Percentiles rank a stretch among this genome's conserved stretches.
Evolutionary conservation across 2,888 invertebrate genomes (phyloP).

Genomic region (Sceliomorpha sp.): DNA sequence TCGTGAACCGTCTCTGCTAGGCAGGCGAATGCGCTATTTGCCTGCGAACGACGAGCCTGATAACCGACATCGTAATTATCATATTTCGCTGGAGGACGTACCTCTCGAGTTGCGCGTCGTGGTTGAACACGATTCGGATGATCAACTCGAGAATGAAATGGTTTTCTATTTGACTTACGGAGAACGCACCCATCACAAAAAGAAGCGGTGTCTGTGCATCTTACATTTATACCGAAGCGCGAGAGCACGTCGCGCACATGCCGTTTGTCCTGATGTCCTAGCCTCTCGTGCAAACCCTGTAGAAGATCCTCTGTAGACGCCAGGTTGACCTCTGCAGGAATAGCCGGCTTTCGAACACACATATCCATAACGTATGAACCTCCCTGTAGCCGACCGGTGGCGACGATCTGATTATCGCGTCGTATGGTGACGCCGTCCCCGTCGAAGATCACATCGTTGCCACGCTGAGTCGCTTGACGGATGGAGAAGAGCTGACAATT

Average conservation of each 20-base stretch:
- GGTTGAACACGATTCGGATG: constrained; percentile 26
- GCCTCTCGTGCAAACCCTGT: constrained; percentile 53
- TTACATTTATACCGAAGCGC: no score
- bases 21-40: constrained; percentile 31
- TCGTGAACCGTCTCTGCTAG: constrained; percentile 26
- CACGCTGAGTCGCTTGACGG: constrained; percentile 37
- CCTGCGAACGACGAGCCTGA: no score
- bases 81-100: constrained; percentile 18
- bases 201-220: constrained; percentile 46
- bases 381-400: constrained; percentile 30
- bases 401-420: no score
- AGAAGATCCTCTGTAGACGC: constrained; percentile 48
- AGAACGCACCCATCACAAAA: constrained; percentile 34
- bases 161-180: constrained; percentile 33
- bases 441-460: no score
- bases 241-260: no score
- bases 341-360: constrained; percentile 32
- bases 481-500: no score
- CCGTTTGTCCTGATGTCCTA: constrained; percentile 57
- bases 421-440: no score
- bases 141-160: constrained; percentile 26
- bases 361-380: constrained; percentile 45
- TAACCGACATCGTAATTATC: no score
- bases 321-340: constrained; percentile 34
- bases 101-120: constrained; percentile 6